Evolutionary conservation across 2,888 invertebrate genomes (phyloP).

Genomic region (Barypeithes pellucidus): DNA sequence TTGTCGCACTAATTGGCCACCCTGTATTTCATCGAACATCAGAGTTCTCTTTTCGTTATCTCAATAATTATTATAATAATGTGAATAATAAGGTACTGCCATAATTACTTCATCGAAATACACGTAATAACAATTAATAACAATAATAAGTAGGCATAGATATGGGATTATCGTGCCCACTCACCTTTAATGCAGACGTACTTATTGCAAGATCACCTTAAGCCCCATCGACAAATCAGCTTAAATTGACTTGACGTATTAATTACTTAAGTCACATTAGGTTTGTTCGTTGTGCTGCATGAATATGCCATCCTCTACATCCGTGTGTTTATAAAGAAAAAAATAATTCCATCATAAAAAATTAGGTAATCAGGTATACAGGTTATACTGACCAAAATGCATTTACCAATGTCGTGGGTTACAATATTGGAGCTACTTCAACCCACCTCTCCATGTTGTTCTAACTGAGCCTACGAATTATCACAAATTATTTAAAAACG

Average conservation of each 20-base stretch:
- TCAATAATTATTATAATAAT: background rate
- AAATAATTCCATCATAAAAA: no score
- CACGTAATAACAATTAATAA: conserved; percentile 11
- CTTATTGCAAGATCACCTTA: background rate
- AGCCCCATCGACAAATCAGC: background rate
- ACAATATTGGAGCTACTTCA: no score
- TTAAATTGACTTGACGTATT: background rate
- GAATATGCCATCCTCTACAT: no score
- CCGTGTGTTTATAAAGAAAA: no score
- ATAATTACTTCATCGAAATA: background rate
- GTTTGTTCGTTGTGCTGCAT: no score
- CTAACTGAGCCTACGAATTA: no score
- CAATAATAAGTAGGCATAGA: conserved; percentile 9
- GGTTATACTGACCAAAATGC: no score
- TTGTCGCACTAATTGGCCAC: no score
- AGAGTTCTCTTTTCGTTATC: conserved; percentile 1
- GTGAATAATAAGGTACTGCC: background rate
- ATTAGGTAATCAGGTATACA: no score
- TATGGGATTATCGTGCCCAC: conserved; percentile 5
- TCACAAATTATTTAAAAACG: no score
- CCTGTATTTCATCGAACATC: background rate
- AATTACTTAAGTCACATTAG: background rate
- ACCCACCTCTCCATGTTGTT: no score
- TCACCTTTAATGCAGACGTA: background rate
- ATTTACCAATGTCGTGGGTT: no score